A percentile compares a stretch with the other conserved stretches of the same genome.
These are phyloP conservation scores for Megalops cyprinoides DNA, from an alignment of 2,797 vertebrate genomes.

Conservation along the genomic window DNA sequence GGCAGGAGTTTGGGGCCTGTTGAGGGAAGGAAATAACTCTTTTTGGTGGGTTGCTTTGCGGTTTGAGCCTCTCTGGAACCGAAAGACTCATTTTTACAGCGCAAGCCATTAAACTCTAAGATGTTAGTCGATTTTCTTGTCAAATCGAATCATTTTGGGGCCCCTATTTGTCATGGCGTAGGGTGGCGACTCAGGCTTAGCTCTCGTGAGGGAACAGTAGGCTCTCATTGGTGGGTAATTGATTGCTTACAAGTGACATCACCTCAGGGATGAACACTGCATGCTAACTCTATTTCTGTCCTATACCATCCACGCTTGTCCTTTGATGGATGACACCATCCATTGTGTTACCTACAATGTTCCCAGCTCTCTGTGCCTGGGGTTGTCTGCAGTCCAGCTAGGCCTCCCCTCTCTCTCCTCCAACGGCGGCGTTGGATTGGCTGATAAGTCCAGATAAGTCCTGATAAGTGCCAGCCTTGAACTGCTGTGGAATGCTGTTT, in stretches of 20 bases:
- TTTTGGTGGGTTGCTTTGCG: no score
- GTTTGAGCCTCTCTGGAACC: no score
- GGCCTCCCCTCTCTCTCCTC: neutral
- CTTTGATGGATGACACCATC: neutral
- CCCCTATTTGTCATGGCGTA: neutral
- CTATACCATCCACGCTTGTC: neutral
- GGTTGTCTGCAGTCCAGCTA: no score
- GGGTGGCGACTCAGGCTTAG: neutral
- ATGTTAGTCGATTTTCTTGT: neutral
- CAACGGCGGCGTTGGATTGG: neutral
- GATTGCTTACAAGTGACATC: neutral
- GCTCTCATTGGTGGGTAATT: neutral
- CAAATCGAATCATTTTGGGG: neutral
- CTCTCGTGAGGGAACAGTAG: neutral
- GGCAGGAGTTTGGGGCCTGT: neutral
- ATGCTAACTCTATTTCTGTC: neutral
- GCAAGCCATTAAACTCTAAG: no score
- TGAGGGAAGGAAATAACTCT: neutral
- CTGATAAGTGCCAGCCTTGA: neutral
- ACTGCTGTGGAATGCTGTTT: slow-evolving; percentile 1
- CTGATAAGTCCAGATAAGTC: neutral
- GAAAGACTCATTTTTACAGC: no score
- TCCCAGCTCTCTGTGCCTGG: neutral
- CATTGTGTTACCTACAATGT: neutral
- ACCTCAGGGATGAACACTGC: neutral